Base-by-base conservation (phyloP, 2,113 vertebrate species). In the Illadopsis cleaveri region DNA sequence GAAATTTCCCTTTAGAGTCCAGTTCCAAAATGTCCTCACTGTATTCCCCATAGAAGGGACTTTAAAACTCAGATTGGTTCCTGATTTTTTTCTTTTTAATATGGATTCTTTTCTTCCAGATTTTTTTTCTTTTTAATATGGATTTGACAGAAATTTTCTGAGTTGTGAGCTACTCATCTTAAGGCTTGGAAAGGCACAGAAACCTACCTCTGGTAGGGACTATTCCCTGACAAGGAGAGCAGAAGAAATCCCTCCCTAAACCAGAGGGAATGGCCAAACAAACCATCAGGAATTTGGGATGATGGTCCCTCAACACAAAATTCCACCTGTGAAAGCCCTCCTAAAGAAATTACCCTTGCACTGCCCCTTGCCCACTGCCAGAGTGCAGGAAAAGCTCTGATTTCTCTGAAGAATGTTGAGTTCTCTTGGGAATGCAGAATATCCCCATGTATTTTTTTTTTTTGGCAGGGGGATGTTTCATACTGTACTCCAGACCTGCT, bases 401-500 rank as follows among this genome's bases (percentile, higher is more conserved):
- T 16, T 85, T 61, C n/a, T 44, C 75, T 58, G 33, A 73, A 65
- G 42, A 57, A 40, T 17, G 16, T 0, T 48, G 50, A 53, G 62
- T 70, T 45, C 45, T 78, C 4, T 33, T 24, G 6, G 57, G 48
- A 71, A 71, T 30, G n/a, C 22, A 71, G 61, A 79, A 68, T n/a
- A n/a, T n/a, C n/a, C n/a, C n/a, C n/a, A n/a, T n/a, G n/a, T n/a
- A n/a, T n/a, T 24, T 48, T 48, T 66, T 27, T 12, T 27, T 60
- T 61, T 37, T 35, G 22, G 37, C 38, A 25, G 37, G 18, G 27
- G n/a, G 31, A 8, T 8, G 8, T 64, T 81, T 65, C 71, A 22
- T 12, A 3, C 3, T 1, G 6, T 33, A n/a, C 6, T 61, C 28
- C 40, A 88, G 44, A 38, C 1, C 0, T 12, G 19, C 47, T 79